Conservation (phyloP, 2,113 vertebrate genomes). For the Acanthisitta chloris region DNA sequence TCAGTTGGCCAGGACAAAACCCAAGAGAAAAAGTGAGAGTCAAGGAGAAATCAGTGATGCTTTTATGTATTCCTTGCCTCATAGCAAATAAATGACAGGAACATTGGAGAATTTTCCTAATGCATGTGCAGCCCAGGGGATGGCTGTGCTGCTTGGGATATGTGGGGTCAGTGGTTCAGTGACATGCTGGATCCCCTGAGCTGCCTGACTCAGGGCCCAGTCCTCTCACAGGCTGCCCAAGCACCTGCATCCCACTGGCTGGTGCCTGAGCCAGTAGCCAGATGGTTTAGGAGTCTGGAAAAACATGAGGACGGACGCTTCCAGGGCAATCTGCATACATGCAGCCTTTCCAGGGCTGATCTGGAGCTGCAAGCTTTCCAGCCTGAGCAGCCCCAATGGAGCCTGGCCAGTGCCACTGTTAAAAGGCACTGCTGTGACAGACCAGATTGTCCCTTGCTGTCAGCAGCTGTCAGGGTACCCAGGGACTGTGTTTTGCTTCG, state of each 20-base stretch:
- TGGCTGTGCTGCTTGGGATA: not conserved
- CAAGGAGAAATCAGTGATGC: not conserved
- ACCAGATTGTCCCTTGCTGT: conserved; percentile 8
- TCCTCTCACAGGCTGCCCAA: not conserved
- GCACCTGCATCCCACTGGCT: not conserved
- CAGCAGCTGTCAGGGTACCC: not conserved
- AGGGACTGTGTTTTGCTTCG: not conserved
- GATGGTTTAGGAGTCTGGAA: conserved; percentile 19
- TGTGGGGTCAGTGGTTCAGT: not conserved
- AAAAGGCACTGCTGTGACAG: not conserved
- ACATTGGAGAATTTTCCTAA: not conserved
- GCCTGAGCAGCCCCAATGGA: not conserved
- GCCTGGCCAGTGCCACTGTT: not conserved
- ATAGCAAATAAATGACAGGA: not conserved
- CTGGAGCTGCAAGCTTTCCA: not conserved
- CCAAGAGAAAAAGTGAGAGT: not conserved
- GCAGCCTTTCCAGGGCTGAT: not conserved
- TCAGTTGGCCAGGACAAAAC: not conserved
- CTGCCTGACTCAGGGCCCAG: not conserved
- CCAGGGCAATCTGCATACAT: not conserved
- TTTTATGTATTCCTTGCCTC: rapidly evolving
- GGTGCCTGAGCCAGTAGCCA: not conserved
- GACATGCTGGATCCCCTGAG: not conserved
- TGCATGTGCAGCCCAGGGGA: rapidly evolving
- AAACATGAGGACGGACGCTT: not conserved